Percentiles rank a stretch among this genome's conserved stretches.
phyloP scores from a whole-genome alignment of 2,888 invertebrate genomes.

The Cacoxenus indagator region DNA sequence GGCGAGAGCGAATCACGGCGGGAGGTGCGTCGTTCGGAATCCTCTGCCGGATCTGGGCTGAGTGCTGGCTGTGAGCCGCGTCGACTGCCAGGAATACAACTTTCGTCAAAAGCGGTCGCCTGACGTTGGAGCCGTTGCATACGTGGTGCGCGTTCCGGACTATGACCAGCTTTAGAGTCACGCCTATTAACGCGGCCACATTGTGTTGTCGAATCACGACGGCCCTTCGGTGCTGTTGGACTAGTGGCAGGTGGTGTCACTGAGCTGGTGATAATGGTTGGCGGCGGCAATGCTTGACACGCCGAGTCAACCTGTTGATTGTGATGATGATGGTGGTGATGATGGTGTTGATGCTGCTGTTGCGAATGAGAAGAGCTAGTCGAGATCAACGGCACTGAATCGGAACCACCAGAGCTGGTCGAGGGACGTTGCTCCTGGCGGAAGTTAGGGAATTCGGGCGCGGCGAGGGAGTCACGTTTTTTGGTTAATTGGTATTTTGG shows the following conservation, averaged over 20 bases:
- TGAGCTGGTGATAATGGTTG: constrained; percentile 86
- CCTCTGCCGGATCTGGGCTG: constrained; percentile 84
- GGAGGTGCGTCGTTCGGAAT: constrained; percentile 77
- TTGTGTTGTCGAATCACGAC: constrained; percentile 89
- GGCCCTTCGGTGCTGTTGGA: constrained; percentile 76
- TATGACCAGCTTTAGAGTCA: constrained; percentile 78
- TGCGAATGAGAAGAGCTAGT: constrained; percentile 73
- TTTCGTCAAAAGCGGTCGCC: constrained; percentile 91
- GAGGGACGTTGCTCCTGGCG: constrained; percentile 78
- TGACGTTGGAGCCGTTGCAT: constrained; percentile 84
- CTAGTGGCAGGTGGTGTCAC: constrained; percentile 88
- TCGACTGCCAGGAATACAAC: constrained; percentile 80
- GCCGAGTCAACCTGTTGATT: constrained; percentile 75
- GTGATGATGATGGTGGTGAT: constrained; percentile 84
- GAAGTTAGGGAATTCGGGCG: constrained; percentile 72
- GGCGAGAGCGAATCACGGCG: constrained; percentile 90
- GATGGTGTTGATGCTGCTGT: constrained; percentile 74
- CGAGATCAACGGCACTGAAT: constrained; percentile 74
- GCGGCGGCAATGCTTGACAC: constrained; percentile 77
- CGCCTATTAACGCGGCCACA: constrained; percentile 78
- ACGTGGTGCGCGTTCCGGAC: constrained; percentile 77
- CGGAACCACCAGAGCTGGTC: constrained; percentile 78
- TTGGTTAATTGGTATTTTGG: constrained; percentile 78
- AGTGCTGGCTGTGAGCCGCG: constrained; percentile 87
- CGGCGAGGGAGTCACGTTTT: constrained; percentile 73